These are phyloP conservation scores for Cathartes aura DNA, from an alignment of 2,113 vertebrate species.

Conservation along the genomic window DNA sequence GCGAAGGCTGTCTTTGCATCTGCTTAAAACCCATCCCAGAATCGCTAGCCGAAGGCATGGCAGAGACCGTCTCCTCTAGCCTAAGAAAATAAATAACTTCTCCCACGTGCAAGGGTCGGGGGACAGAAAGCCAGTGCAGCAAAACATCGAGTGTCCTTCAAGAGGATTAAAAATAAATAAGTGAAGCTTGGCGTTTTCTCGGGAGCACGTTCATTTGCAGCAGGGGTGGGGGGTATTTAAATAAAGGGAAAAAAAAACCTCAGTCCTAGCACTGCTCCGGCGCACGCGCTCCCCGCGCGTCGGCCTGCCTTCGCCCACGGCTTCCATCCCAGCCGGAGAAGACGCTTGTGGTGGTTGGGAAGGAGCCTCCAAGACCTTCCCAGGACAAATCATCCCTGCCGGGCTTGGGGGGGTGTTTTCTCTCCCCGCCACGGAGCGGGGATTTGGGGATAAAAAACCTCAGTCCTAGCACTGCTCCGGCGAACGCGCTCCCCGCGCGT, in stretches of 20 bases:
- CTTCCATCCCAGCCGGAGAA: slow-evolving; percentile 8
- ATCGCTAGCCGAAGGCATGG: neutral
- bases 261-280: neutral
- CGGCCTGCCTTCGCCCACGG: neutral
- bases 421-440: neutral
- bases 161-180: too few species aligned
- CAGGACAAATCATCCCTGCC: neutral
- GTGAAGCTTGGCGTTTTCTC: too few species aligned
- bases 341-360: neutral
- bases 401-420: neutral
- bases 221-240: neutral
- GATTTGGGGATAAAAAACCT: neutral
- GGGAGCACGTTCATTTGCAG: too few species aligned
- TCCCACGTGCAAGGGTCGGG: too few species aligned
- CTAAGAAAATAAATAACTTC: too few species aligned
- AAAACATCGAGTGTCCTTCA: too few species aligned
- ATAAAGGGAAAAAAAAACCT: neutral
- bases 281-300: neutral
- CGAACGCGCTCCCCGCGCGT: neutral
- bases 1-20: neutral
- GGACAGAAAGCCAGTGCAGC: too few species aligned
- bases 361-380: neutral
- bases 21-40: neutral
- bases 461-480: neutral
- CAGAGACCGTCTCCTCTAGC: too few species aligned